phyloP scores from a whole-genome alignment of 2,113 vertebrate genomes.

The Anthoscopus minutus region DNA sequence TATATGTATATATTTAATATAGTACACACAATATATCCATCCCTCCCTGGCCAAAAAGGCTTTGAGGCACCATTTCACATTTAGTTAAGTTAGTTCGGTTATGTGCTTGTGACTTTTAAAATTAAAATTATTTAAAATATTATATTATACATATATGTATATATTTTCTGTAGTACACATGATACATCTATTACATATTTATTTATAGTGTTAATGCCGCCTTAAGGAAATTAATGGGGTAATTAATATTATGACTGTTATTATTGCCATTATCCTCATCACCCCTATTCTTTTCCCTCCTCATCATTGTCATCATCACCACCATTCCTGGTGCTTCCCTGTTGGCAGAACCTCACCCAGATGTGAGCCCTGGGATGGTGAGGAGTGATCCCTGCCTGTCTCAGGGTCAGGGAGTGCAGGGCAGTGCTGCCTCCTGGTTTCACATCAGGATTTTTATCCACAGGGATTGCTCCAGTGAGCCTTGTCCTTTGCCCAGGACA shows the following conservation, averaged over 20 bases:
- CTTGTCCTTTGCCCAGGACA: neutral
- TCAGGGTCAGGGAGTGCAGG: neutral
- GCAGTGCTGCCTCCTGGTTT: neutral
- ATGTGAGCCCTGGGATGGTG: neutral
- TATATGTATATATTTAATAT: neutral
- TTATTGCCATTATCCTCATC: neutral
- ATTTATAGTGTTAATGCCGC: neutral
- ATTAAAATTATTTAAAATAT: neutral
- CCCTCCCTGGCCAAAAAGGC: neutral
- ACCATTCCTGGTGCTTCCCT: neutral
- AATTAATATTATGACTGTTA: neutral
- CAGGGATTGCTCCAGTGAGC: neutral
- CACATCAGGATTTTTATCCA: neutral
- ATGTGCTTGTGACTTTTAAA: neutral
- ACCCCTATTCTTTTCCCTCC: neutral
- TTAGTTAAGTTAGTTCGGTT: neutral
- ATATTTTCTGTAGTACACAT: neutral
- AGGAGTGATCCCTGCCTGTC: rapidly evolving
- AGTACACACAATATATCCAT: too few relatives aligned
- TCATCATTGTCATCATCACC: neutral
- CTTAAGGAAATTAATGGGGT: neutral
- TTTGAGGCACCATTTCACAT: neutral
- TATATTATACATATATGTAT: neutral
- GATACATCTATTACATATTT: neutral
- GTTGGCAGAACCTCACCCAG: neutral